A percentile compares a stretch with the other conserved stretches of the same genome.
Conservation (phyloP, 2,888 invertebrate genomes). For the Tortricodes alternella region DNA sequence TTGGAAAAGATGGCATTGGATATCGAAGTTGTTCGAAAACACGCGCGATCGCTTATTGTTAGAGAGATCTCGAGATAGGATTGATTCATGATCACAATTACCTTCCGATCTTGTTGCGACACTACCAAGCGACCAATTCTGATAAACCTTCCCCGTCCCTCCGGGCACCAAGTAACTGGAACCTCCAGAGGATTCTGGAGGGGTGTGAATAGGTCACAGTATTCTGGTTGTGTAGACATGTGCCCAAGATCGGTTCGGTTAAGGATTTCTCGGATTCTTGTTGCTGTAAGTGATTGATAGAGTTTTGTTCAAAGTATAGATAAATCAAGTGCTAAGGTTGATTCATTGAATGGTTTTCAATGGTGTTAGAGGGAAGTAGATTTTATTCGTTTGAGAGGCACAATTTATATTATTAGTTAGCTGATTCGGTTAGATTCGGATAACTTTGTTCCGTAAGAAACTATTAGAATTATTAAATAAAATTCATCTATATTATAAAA, state of each 20-base stretch:
- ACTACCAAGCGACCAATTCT: conserved; percentile 41
- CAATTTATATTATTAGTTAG: no score
- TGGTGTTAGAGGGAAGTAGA: no score
- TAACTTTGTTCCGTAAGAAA: no score
- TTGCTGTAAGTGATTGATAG: conserved; percentile 25
- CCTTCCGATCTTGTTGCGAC: conserved; percentile 68
- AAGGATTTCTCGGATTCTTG: conserved; percentile 29
- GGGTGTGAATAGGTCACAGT: background rate
- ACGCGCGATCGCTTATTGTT: conserved; percentile 8
- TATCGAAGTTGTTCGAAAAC: background rate
- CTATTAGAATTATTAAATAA: no score
- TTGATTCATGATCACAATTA: conserved; percentile 80
- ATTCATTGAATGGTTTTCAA: conserved; percentile 27
- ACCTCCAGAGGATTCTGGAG: background rate
- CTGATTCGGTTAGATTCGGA: no score
- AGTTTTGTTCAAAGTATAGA: conserved; percentile 29
- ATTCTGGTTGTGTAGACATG: conserved; percentile 18
- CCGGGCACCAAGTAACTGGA: background rate
- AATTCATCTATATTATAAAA: no score
- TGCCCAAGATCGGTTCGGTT: conserved; percentile 22
- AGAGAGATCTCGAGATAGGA: conserved; percentile 61
- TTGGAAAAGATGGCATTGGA: background rate
- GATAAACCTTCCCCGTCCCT: conserved; percentile 1
- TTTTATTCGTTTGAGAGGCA: no score
- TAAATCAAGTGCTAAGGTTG: conserved; percentile 30